phyloP scores from a whole-genome alignment of 2,888 invertebrate species.

The Hypsopygia costalis region DNA sequence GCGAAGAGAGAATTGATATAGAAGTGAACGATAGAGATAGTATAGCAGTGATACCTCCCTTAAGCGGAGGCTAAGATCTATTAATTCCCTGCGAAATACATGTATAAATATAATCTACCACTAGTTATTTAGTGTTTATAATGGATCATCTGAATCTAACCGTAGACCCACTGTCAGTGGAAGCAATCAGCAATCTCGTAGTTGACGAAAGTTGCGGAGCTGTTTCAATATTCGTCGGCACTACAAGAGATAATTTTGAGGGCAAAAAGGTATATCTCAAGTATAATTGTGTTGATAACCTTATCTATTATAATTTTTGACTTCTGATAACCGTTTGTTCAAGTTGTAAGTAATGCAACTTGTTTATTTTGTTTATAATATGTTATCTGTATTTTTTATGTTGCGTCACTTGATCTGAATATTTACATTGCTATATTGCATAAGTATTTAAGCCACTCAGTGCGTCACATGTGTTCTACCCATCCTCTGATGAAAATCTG shows the following conservation, averaged over 20 bases:
- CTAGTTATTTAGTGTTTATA: too few relatives aligned
- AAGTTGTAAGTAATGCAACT: not conserved
- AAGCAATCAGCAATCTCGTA: constrained; percentile 83
- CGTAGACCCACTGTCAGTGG: constrained; percentile 83
- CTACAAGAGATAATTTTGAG: constrained; percentile 91
- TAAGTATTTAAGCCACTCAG: too few relatives aligned
- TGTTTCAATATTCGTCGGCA: constrained; percentile 93
- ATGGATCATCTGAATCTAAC: constrained; percentile 88
- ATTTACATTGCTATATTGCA: too few relatives aligned
- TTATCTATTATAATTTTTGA: constrained; percentile 1
- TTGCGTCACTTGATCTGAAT: too few relatives aligned
- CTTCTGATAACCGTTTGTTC: not conserved
- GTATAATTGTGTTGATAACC: not conserved
- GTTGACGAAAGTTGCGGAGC: constrained; percentile 90
- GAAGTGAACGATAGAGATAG: constrained; percentile 86
- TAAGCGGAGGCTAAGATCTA: constrained; percentile 91
- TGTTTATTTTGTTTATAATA: constrained; percentile 5
- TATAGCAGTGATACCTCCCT: constrained; percentile 95
- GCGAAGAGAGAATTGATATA: constrained; percentile 75
- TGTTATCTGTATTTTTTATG: too few relatives aligned
- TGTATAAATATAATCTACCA: too few relatives aligned
- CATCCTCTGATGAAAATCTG: too few relatives aligned
- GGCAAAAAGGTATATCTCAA: constrained; percentile 82
- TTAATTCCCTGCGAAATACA: too few relatives aligned
- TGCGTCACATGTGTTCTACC: too few relatives aligned